phyloP scores from a whole-genome alignment of 2,888 invertebrate genomes.

The Spilarctia lutea region DNA sequence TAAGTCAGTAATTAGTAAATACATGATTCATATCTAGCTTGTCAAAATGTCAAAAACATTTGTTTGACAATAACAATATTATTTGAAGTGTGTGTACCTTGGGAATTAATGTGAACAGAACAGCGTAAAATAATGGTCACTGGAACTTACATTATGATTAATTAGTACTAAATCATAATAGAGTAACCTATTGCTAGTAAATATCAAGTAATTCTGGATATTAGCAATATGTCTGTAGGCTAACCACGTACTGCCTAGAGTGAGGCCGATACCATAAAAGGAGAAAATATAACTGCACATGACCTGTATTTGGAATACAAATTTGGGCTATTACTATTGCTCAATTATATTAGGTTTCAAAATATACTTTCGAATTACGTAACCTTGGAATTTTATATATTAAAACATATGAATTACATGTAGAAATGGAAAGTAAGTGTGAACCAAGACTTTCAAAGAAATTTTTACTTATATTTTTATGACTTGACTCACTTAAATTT shows the following conservation, averaged over 20 bases:
- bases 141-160: not conserved
- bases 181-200: not conserved
- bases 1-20: not conserved
- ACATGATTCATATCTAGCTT: not conserved
- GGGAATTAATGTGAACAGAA: not conserved
- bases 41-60: not conserved
- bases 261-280: slow-evolving; percentile 14
- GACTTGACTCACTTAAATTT: not conserved
- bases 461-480: not conserved
- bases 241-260: slow-evolving; percentile 25
- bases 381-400: slow-evolving; percentile 20
- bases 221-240: slow-evolving; percentile 28
- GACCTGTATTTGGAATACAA: slow-evolving; percentile 4
- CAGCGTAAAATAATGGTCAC: too few relatives aligned
- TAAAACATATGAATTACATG: not conserved
- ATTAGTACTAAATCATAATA: not conserved
- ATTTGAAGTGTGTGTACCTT: not conserved
- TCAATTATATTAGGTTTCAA: slow-evolving; percentile 1
- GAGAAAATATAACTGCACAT: slow-evolving; percentile 16
- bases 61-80: not conserved
- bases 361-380: slow-evolving; percentile 20
- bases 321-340: slow-evolving; percentile 3
- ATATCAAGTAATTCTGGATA: not conserved
- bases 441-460: not conserved
- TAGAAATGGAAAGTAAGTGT: not conserved